These are phyloP conservation scores for Seriola dumerili DNA, from an alignment of 2,113 vertebrate species.

Conservation along the genomic window DNA sequence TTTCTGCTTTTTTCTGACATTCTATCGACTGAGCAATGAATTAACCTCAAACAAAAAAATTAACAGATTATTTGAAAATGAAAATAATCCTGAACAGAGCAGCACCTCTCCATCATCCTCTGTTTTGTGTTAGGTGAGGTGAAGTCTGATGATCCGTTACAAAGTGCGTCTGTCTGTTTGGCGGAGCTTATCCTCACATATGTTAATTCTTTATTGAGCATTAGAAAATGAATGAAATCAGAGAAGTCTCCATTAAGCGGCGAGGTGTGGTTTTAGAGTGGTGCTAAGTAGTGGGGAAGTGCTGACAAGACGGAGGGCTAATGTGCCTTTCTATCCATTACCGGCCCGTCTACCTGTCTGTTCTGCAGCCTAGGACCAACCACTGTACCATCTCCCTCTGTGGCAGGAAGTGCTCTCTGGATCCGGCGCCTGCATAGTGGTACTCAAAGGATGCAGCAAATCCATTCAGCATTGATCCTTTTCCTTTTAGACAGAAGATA, in stretches of 20 bases:
- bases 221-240: constrained; percentile 70
- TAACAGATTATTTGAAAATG: not conserved
- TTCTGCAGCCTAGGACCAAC: constrained; percentile 49
- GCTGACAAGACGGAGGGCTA: constrained; percentile 77
- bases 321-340: constrained; percentile 81
- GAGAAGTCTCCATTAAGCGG: constrained; percentile 76
- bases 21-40: not conserved
- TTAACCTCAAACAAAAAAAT: not conserved
- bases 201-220: constrained; percentile 66
- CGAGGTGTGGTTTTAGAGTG: constrained; percentile 82
- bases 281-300: constrained; percentile 78
- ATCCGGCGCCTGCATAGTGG: constrained; percentile 65
- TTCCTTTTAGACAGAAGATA: constrained; percentile 74
- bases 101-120: not conserved
- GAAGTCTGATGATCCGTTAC: not conserved
- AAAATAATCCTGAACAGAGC: not conserved
- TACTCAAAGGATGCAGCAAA: constrained; percentile 76
- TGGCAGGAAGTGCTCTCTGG: constrained; percentile 74
- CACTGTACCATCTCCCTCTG: constrained; percentile 45
- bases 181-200: constrained; percentile 18
- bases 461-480: constrained; percentile 81
- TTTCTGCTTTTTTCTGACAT: not conserved
- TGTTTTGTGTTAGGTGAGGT: not conserved
- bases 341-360: constrained; percentile 67
- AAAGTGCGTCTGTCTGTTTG: constrained; percentile 13